Evolutionary conservation across 2,888 invertebrate species (phyloP), one percentile per base, ranked within the genome.

Genomic region (Aricia artaxerxes): DNA sequence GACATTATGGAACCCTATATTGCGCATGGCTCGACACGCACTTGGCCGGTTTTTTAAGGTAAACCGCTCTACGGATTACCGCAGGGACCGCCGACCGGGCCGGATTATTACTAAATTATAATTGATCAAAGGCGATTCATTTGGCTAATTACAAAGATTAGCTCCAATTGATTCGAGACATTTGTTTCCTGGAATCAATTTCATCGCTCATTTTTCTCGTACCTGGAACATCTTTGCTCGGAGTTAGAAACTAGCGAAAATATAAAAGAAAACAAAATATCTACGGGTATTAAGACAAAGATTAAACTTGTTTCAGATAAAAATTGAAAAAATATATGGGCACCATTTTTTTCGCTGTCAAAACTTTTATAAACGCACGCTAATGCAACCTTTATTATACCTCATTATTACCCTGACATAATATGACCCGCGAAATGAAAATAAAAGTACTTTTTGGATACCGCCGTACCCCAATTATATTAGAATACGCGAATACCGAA

Each of bases 161-260:
- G 13, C 69, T 35, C 5, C 69, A 35, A 69, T 69, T 35, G 69
- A 35, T 69, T 35, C 7, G 13, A 69, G 69, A 69, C 9, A 69
- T 69, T 64, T 69, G 69, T 69, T 69, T 69, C 5, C 69, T 38
- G 1, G 6, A 69, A 31, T 69, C 64, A 64, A 64, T 69, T 69
- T 13, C 11, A 69, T 11, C 1, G 31, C 31, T 11, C 11, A 69
- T 69, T 69, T 35, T 69, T 4, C 24, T 53, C 11, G 2, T 53
- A 53, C 53, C 53, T 53, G 53, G 53, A 53, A 53, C 11, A 53
- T 3, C 11, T 13, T 53, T 1, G 11, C 53, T 13, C 3, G 2
- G 53, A 53, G 53, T 7, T 40, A 40, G 40, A 1, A 40, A 0
- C 6, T 53, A 11, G 11, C 11, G 11, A 13, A 53, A 53, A 40